phyloP scores from a whole-genome alignment of 2,797 vertebrate genomes.

The Enteromius viviparus region DNA sequence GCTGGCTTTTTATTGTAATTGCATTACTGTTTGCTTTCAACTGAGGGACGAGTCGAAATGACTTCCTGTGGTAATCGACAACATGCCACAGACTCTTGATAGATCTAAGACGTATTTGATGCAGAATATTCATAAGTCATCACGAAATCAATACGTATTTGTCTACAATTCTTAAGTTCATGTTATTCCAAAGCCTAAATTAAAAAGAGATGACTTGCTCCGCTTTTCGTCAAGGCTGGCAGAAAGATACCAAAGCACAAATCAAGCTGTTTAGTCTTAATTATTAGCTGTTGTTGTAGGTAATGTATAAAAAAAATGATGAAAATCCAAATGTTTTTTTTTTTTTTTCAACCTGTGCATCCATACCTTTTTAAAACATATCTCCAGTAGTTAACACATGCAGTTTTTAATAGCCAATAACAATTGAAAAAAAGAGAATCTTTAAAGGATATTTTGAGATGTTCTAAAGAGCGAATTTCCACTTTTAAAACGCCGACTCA shows the following conservation, averaged over 20 bases:
- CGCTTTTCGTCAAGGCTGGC: background rate
- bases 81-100: constrained; percentile 1
- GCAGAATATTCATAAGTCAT: constrained; percentile 1
- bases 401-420: background rate
- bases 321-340: no score
- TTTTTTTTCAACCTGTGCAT: no score
- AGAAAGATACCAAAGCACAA: background rate
- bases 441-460: background rate
- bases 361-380: background rate
- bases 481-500: background rate
- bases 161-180: background rate
- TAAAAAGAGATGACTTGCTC: background rate
- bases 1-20: constrained; percentile 27
- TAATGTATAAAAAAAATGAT: no score
- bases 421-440: no score
- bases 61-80: constrained; percentile 20
- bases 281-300: background rate
- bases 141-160: background rate
- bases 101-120: background rate
- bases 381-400: background rate
- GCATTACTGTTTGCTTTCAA: constrained; percentile 20
- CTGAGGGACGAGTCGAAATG: background rate
- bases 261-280: background rate
- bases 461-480: background rate
- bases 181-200: background rate